Base-by-base conservation (phyloP, 2,113 vertebrate genomes). In the Zosterops borbonicus region DNA sequence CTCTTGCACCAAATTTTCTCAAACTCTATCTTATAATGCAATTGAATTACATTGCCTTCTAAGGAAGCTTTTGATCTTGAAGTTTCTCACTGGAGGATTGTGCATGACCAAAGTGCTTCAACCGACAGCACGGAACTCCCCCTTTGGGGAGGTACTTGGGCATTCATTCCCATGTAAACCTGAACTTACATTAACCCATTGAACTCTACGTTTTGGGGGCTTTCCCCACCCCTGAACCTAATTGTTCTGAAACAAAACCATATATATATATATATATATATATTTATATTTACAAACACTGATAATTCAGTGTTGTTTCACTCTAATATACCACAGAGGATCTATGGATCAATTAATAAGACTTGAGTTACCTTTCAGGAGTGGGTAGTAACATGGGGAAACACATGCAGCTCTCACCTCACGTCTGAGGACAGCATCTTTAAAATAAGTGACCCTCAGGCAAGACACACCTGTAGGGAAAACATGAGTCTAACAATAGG, bases 351-450 rank as follows among this genome's bases (percentile, higher is more conserved):
- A 22, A 21, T 22, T 22, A 12, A 12, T 21, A 44, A 33, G 11
- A 17, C 18, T 15, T 33, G 33, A 44, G 27, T 5, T 14, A 17
- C 21, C 31, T 31, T 33, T 68, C 46, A 18, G 21, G 17, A 7
- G 3, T 16, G 10, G 25, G 21, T 20, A 3, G 1, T 25, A 21
- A 14, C 10, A 11, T 1, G 0, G 2, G 3, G 11, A n/a, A 9
- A 29, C 56, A 8, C 0, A 0, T 11, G 35, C 2, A 29, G 17
- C 6, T 68, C 24, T 86, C 21, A 17, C 41, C 35, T 73, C 6
- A 28, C 3, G 27, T 62, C 27, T 22, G 33, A 47, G 31, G 7
- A 63, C 24, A 76, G 7, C 3, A 1, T 11, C 23, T 62, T n/a
- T 37, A 53, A 67, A 75, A 9, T 5, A 42, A 8, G 20, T 14